Percentiles rank a stretch among this genome's conserved stretches.
phyloP scores from a whole-genome alignment of 2,113 vertebrate species.

The Nycticebus coucang region DNA sequence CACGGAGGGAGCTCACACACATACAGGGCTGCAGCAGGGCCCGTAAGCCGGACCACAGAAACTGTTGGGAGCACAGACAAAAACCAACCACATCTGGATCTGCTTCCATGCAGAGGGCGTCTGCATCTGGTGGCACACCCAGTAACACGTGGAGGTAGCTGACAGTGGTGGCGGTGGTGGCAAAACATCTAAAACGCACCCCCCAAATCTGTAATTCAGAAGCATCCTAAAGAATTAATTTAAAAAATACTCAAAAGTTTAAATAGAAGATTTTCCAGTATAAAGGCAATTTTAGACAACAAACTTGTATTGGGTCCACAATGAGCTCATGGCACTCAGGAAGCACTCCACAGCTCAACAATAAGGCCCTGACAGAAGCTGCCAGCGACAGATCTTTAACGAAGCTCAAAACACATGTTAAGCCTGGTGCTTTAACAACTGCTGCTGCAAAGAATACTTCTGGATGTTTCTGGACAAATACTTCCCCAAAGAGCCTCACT shows the following conservation, averaged over 20 bases:
- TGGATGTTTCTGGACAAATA: neutral
- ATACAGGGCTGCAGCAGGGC: neutral
- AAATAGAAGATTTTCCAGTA: neutral
- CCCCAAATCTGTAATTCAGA: neutral
- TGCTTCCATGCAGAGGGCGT: rapidly evolving
- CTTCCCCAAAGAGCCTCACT: neutral
- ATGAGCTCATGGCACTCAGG: neutral
- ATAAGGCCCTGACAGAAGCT: too few relatives aligned
- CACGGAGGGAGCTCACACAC: too few relatives aligned
- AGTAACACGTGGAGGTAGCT: neutral
- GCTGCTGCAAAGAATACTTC: neutral
- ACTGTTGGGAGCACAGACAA: too few relatives aligned
- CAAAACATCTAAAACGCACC: neutral
- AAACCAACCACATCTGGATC: rapidly evolving
- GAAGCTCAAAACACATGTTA: neutral
- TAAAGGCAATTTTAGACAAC: neutral
- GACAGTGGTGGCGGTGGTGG: neutral
- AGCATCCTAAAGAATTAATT: neutral
- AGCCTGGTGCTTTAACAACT: neutral
- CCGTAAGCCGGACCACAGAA: neutral
- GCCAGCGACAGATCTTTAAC: rapidly evolving
- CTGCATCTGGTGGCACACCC: neutral
- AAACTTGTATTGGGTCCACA: neutral
- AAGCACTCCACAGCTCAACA: rapidly evolving
- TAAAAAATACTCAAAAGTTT: too few relatives aligned